These are phyloP conservation scores for Venusia cambrica DNA, from an alignment of 2,888 invertebrate species.

Conservation along the genomic window DNA sequence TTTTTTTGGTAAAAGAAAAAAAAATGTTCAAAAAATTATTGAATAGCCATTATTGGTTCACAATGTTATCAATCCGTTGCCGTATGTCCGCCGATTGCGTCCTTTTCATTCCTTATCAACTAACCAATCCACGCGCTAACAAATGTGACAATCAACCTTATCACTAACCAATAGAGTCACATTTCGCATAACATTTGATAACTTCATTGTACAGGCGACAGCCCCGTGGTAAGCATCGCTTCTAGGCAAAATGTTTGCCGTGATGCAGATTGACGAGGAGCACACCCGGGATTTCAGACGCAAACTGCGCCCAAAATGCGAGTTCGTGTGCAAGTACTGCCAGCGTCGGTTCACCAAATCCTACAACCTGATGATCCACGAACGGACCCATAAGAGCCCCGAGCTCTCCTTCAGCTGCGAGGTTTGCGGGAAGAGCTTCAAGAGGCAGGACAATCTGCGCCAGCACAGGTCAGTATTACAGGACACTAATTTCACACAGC, in stretches of 20 bases:
- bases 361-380: constrained; percentile 99
- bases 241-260: constrained; percentile 90
- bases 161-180: constrained; percentile 41
- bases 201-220: constrained; percentile 69
- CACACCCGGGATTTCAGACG: constrained; percentile 92
- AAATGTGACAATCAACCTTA: constrained; percentile 35
- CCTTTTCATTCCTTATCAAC: constrained; percentile 23
- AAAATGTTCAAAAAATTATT: too few relatives aligned
- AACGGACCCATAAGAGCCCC: constrained; percentile 97
- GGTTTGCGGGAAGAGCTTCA: constrained; percentile 98
- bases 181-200: constrained; percentile 61
- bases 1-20: too few relatives aligned
- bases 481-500: too few relatives aligned
- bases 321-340: constrained; percentile 99
- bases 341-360: constrained; percentile 98
- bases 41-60: too few relatives aligned
- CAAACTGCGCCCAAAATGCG: constrained; percentile 96
- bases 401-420: constrained; percentile 98
- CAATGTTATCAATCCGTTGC: too few relatives aligned
- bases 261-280: constrained; percentile 95
- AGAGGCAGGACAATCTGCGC: constrained; percentile 97
- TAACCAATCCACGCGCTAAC: constrained; percentile 28
- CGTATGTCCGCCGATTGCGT: constrained; percentile 12
- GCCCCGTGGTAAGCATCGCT: constrained; percentile 74
- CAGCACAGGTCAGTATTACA: constrained; percentile 91